phyloP scores from a whole-genome alignment of 2,113 vertebrate genomes.

The Plecotus auritus region DNA sequence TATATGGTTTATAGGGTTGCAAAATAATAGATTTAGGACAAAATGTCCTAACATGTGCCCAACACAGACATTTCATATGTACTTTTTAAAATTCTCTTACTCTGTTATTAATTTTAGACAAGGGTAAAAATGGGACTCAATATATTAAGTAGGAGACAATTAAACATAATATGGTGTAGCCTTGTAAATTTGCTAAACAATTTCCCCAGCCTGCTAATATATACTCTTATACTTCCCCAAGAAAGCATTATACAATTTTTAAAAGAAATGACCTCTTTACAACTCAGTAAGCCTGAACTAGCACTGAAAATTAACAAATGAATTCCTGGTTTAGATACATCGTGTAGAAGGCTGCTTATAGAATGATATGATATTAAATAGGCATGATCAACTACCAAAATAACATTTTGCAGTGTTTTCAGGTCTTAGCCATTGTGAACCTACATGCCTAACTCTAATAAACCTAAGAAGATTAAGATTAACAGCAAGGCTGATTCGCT shows the following conservation, averaged over 20 bases:
- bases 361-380: not conserved
- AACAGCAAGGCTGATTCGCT: not conserved
- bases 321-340: not conserved
- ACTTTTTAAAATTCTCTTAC: not conserved
- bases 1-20: not conserved
- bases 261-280: not conserved
- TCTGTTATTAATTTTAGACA: conserved; percentile 47
- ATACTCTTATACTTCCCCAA: not conserved
- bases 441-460: not conserved
- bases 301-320: not conserved
- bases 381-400: not conserved
- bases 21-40: not conserved
- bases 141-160: conserved; percentile 10
- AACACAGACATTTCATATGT: conserved; percentile 5
- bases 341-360: not conserved
- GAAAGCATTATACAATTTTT: not conserved
- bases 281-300: not conserved
- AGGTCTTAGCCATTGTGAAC: not conserved
- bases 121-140: not conserved
- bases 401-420: not conserved
- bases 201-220: not conserved
- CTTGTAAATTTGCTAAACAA: conserved; percentile 36
- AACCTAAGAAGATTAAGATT: not conserved
- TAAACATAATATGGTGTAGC: not conserved
- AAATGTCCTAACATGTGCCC: conserved; percentile 20